phyloP scores from a whole-genome alignment of 2,888 invertebrate genomes.

The Stenodera caucasica region DNA sequence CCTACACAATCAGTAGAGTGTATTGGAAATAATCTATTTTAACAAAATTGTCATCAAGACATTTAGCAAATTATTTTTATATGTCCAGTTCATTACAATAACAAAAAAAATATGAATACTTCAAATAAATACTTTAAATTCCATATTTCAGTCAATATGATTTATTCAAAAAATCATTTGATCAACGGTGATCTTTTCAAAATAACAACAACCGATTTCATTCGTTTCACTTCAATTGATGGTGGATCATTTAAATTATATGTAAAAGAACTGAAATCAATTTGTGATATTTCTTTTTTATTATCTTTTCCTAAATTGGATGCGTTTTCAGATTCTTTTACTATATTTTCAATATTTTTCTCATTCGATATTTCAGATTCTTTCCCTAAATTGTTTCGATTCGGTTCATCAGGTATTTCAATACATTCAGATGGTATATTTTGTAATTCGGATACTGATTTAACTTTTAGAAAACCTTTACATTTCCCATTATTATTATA shows the following conservation, averaged over 20 bases:
- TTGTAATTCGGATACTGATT: conserved; percentile 45
- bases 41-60: neutral
- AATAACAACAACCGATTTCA: conserved; percentile 28
- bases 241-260: conserved; percentile 28
- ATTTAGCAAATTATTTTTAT: neutral
- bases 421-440: conserved; percentile 48
- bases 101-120: neutral
- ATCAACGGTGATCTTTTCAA: neutral
- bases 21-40: neutral
- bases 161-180: neutral
- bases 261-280: neutral
- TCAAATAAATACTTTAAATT: neutral
- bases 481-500: neutral
- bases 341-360: conserved; percentile 2
- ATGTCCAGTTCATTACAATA: neutral
- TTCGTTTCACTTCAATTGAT: conserved; percentile 30
- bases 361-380: conserved; percentile 12
- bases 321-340: conserved; percentile 14
- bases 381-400: neutral
- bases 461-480: conserved; percentile 42
- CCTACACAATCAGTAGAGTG: neutral
- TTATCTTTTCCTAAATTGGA: conserved; percentile 4
- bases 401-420: conserved; percentile 48
- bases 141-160: neutral
- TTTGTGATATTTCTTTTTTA: neutral